These are phyloP conservation scores for Apodemia hepburni DNA, from an alignment of 2,888 invertebrate species.

Conservation along the genomic window DNA sequence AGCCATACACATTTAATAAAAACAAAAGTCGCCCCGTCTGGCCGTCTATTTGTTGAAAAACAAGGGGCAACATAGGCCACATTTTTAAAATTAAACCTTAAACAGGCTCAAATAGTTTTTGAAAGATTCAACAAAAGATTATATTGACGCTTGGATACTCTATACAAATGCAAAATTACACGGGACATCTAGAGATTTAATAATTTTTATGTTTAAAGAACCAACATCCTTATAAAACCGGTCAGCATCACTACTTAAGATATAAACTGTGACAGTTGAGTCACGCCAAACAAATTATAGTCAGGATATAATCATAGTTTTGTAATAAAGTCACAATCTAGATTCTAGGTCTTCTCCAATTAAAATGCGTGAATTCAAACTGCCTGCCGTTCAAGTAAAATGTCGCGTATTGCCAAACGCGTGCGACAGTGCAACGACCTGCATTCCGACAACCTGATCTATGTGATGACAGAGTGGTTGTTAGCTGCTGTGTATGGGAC, in stretches of 20 bases:
- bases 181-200: neutral
- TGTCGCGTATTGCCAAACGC: constrained; percentile 69
- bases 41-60: no score
- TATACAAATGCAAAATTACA: no score
- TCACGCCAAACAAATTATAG: constrained; percentile 29
- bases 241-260: neutral
- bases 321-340: constrained; percentile 41
- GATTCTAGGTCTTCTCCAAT: constrained; percentile 65
- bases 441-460: constrained; percentile 69
- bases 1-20: no score
- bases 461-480: constrained; percentile 70
- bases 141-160: no score
- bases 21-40: no score
- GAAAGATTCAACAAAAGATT: no score
- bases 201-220: neutral
- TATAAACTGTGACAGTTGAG: constrained; percentile 18
- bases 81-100: no score
- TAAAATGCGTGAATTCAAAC: constrained; percentile 49
- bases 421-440: constrained; percentile 55
- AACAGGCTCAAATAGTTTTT: no score
- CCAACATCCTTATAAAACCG: neutral
- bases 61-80: no score
- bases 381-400: constrained; percentile 44
- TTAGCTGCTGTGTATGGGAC: constrained; percentile 39
- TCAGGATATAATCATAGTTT: constrained; percentile 32